Evolutionary conservation across 2,113 vertebrate species (phyloP).

Genomic region (Crotalus viridis): DNA sequence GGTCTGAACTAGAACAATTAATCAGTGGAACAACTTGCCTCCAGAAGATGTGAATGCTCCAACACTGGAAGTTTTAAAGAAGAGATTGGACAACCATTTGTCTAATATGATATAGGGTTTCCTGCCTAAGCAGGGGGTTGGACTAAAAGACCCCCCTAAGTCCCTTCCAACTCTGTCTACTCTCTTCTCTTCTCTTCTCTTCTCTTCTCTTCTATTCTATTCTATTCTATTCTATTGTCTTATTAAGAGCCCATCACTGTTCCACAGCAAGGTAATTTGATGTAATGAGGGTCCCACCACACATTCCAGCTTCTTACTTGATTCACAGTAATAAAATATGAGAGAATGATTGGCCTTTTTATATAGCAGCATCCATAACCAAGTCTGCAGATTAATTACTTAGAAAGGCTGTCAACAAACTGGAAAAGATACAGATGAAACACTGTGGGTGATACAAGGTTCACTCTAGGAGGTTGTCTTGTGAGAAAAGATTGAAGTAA

Average conservation of each 20-base stretch:
- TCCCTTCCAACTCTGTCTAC: too few relatives aligned
- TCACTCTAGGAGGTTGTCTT: constrained; percentile 9
- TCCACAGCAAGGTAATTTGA: background rate
- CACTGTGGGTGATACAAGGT: constrained; percentile 2
- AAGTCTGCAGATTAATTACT: constrained; percentile 5
- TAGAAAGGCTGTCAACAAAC: constrained; percentile 22
- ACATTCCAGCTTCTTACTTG: background rate
- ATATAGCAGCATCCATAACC: background rate
- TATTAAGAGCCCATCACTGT: background rate
- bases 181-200: too few relatives aligned
- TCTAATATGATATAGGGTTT: too few relatives aligned
- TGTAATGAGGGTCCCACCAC: background rate
- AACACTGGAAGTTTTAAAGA: too few relatives aligned
- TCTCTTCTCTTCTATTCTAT: too few relatives aligned
- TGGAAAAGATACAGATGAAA: constrained; percentile 11
- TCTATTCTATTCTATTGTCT: too few relatives aligned
- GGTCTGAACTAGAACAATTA: too few relatives aligned
- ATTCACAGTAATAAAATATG: background rate
- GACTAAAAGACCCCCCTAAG: too few relatives aligned
- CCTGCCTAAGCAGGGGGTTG: too few relatives aligned
- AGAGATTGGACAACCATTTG: too few relatives aligned
- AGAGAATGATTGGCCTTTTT: background rate
- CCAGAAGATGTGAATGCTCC: too few relatives aligned
- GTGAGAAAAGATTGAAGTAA: constrained; percentile 1
- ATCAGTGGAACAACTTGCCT: too few relatives aligned